Conservation (phyloP, 2,797 vertebrate species). For the Oophaga sylvatica region DNA sequence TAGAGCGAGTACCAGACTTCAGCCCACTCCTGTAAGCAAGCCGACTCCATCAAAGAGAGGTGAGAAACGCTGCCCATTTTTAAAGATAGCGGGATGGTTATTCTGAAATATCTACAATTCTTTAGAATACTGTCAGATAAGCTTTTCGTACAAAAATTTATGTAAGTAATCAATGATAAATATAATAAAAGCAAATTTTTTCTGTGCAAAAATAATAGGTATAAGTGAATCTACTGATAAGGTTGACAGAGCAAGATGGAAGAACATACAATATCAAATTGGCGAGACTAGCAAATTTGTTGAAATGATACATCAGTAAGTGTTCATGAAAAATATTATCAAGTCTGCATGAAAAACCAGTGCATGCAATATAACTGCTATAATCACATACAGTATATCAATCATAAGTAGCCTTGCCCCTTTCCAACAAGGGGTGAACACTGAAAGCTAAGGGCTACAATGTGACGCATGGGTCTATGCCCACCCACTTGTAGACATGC, state of each 20-base stretch:
- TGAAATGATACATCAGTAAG: conserved; percentile 60
- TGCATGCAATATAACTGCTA: neutral
- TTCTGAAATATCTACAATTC: neutral
- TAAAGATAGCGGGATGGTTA: neutral
- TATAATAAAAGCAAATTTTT: neutral
- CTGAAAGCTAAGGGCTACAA: no score
- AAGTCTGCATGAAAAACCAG: no score
- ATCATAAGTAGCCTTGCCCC: no score
- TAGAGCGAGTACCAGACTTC: conserved; percentile 30
- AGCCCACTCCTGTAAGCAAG: conserved; percentile 30
- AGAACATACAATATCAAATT: conserved; percentile 50
- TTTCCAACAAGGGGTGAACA: no score
- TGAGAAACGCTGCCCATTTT: neutral
- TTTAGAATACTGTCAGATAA: neutral
- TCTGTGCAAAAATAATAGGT: conserved; percentile 17
- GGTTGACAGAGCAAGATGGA: conserved; percentile 59
- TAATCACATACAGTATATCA: neutral
- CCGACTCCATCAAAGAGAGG: conserved; percentile 34
- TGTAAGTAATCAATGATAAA: neutral
- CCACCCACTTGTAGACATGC: no score
- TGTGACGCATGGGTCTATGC: no score
- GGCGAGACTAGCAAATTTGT: conserved; percentile 61
- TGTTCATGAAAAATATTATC: conserved; percentile 21
- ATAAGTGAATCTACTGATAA: conserved; percentile 45
- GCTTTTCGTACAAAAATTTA: neutral